Evolutionary conservation across 2,113 vertebrate genomes (phyloP), one percentile per base, ranked within the genome.

Genomic region (Chinchilla lanigera): DNA sequence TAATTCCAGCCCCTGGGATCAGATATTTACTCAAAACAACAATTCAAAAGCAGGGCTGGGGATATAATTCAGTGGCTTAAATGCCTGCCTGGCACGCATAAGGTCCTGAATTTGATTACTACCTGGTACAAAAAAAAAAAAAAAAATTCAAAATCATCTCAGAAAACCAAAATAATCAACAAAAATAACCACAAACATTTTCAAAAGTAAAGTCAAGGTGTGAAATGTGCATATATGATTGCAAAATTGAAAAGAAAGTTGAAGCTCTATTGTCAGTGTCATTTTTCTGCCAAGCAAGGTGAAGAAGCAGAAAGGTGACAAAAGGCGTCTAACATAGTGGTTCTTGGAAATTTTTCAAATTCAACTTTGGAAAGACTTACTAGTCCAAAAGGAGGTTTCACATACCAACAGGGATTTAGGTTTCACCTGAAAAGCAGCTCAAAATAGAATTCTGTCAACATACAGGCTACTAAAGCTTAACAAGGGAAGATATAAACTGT

Each of bases 1-100:
- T 61, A 81, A 93, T 44, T 54, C 35, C 38, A 56, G 30, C 4
- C 38, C 14, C 4, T 1, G 13, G 90, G 20, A 50, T 67, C 33
- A 86, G 52, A 75, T 11, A 77, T 69, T 94, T 84, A 50, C 67
- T 94, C 26, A 80, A 83, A 96, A 84, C 12, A 88, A 50, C 47
- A 50, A 50, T 9, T 50, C 47, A 50, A 50, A 50, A 9, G n/a
- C n/a, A n/a, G n/a, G n/a, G n/a, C n/a, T n/a, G n/a, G n/a, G n/a
- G n/a, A n/a, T n/a, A n/a, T n/a, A n/a, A n/a, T n/a, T n/a, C n/a
- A n/a, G n/a, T n/a, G n/a, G n/a, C n/a, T n/a, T n/a, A n/a, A n/a
- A n/a, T n/a, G n/a, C n/a, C n/a, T n/a, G n/a, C n/a, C n/a, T n/a
- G n/a, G n/a, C n/a, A n/a, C n/a, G n/a, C n/a, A n/a, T n/a, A n/a